phyloP scores from a whole-genome alignment of 2,113 vertebrate species.

The Seriola quinqueradiata region DNA sequence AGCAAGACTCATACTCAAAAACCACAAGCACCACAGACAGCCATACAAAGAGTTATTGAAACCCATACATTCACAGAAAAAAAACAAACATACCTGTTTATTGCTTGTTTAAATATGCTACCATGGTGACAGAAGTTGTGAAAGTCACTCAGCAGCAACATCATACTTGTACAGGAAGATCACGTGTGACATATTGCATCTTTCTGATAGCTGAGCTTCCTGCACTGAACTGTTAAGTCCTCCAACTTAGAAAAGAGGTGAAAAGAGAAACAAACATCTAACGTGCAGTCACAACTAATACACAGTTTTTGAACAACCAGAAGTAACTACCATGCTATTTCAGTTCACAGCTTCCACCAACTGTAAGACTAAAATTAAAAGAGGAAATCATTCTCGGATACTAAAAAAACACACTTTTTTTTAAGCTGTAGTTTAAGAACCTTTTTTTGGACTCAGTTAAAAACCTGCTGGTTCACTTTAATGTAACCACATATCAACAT shows the following conservation, averaged over 20 bases:
- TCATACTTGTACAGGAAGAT: conserved; percentile 1
- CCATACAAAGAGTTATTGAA: not conserved
- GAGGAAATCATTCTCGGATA: not conserved
- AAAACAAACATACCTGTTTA: conserved; percentile 11
- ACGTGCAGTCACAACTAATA: not conserved
- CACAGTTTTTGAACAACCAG: not conserved
- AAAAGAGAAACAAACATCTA: not conserved
- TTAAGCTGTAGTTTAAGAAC: not conserved
- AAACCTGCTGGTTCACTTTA: too few species aligned
- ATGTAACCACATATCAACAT: not conserved
- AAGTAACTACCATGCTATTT: not conserved
- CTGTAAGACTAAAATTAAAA: not conserved
- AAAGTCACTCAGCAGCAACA: conserved; percentile 3
- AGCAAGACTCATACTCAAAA: not conserved
- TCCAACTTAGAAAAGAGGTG: not conserved
- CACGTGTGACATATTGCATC: not conserved
- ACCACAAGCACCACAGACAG: not conserved
- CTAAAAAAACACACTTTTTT: not conserved
- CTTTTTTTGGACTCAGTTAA: not conserved
- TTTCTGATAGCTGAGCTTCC: not conserved
- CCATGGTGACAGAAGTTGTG: conserved; percentile 41
- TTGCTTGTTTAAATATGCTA: conserved; percentile 22
- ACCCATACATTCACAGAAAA: not conserved
- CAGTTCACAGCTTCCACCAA: not conserved
- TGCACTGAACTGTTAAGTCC: not conserved